phyloP scores from a whole-genome alignment of 2,113 vertebrate genomes.

The Phyllopteryx taeniolatus region DNA sequence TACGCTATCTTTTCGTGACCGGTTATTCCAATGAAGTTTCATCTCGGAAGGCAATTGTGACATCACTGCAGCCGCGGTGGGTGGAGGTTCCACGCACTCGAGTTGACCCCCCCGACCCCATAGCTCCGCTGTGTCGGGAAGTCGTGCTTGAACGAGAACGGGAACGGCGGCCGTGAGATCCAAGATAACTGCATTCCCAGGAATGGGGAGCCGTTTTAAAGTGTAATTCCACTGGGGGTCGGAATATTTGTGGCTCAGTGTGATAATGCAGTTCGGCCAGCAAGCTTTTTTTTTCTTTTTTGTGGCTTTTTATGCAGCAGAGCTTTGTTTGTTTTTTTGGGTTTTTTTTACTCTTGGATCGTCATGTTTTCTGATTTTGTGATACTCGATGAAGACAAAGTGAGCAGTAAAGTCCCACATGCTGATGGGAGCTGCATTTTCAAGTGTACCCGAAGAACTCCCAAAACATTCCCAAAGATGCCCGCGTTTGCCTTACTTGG shows the following conservation, averaged over 20 bases:
- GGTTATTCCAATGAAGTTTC: background rate
- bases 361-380: background rate
- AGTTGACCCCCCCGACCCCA: conserved; percentile 25
- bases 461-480: conserved; percentile 42
- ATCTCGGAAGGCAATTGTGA: background rate
- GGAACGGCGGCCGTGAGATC: conserved; percentile 15
- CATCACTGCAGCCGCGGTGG: background rate
- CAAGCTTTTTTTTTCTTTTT: background rate
- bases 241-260: conserved; percentile 3
- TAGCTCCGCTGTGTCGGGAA: conserved; percentile 12
- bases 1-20: background rate
- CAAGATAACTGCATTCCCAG: conserved; percentile 42
- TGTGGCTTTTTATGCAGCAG: background rate
- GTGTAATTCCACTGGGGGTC: conserved; percentile 2
- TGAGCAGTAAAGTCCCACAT: background rate
- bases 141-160: conserved; percentile 4
- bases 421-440: background rate
- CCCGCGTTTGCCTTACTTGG: conserved; percentile 25
- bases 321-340: background rate
- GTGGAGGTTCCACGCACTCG: conserved; percentile 9
- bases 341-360: background rate
- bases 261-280: background rate
- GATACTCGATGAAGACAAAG: background rate
- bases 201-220: conserved; percentile 12
- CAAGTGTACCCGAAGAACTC: conserved; percentile 1